A percentile compares a stretch with the other conserved stretches of the same genome.
Evolutionary conservation across 2,113 vertebrate species (phyloP).

Genomic region (Egretta garzetta): DNA sequence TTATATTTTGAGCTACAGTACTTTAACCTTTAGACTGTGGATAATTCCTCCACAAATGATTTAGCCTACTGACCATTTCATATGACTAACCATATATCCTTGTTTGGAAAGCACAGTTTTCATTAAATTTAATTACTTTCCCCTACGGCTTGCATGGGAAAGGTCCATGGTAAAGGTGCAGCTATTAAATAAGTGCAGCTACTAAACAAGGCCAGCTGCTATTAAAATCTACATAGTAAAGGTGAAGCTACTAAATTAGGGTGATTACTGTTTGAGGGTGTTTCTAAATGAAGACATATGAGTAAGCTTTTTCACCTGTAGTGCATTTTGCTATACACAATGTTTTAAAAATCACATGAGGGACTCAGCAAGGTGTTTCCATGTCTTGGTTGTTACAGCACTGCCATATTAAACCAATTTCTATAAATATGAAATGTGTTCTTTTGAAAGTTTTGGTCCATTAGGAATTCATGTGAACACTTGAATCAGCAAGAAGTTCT

Average conservation of each 20-base stretch:
- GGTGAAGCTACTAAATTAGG: constrained; percentile 35
- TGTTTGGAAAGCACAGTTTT: constrained; percentile 38
- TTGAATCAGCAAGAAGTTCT: not conserved
- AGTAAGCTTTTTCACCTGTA: not conserved
- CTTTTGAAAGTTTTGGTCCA: not conserved
- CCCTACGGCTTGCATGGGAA: not conserved
- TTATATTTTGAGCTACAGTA: constrained; percentile 4
- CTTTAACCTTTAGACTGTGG: constrained; percentile 5
- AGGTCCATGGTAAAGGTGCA: not conserved
- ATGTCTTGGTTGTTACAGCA: not conserved
- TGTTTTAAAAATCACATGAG: not conserved
- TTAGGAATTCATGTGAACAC: not conserved
- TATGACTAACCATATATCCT: not conserved
- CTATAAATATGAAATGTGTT: not conserved
- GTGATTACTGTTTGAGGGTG: constrained; percentile 1
- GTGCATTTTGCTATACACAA: not conserved
- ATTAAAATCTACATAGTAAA: constrained; percentile 54
- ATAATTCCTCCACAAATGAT: not conserved
- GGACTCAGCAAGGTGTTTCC: not conserved
- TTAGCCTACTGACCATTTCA: constrained; percentile 4
- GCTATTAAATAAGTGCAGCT: constrained; percentile 4
- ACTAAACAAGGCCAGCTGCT: constrained; percentile 14
- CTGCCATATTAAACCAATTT: not conserved
- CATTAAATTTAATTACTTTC: constrained; percentile 40
- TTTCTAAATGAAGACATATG: constrained; percentile 14